Percentiles rank a stretch among this genome's conserved stretches.
phyloP scores from a whole-genome alignment of 1,140 invertebrate genomes.

The Caenorhabditis brenneri region DNA sequence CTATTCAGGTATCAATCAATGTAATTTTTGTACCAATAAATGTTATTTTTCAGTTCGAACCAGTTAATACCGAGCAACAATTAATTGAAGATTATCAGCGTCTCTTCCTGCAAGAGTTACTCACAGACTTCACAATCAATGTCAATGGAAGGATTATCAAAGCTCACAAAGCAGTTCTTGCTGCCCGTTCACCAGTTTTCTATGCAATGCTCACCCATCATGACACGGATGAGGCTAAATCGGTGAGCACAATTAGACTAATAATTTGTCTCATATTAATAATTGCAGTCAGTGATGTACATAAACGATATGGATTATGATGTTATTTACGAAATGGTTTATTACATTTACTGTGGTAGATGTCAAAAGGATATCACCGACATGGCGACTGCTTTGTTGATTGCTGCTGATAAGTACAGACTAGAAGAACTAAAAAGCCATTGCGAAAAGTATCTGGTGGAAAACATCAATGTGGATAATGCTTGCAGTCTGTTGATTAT shows the following conservation, averaged over 20 bases:
- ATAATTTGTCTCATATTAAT: neutral
- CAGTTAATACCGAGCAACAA: slow-evolving; percentile 58
- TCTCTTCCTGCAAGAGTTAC: slow-evolving; percentile 62
- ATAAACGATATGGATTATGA: slow-evolving; percentile 67
- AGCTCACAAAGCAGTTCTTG: slow-evolving; percentile 68
- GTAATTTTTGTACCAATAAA: slow-evolving; percentile 18
- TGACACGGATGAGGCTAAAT: slow-evolving; percentile 66
- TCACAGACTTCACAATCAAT: slow-evolving; percentile 68
- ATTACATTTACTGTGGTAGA: slow-evolving; percentile 66
- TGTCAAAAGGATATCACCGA: slow-evolving; percentile 64
- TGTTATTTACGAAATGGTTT: slow-evolving; percentile 68
- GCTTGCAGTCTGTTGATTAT: slow-evolving; percentile 68
- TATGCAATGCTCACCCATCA: slow-evolving; percentile 66
- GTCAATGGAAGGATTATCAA: slow-evolving; percentile 61
- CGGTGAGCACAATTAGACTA: slow-evolving; percentile 48
- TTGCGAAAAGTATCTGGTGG: slow-evolving; percentile 65
- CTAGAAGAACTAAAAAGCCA: slow-evolving; percentile 52
- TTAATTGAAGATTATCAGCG: slow-evolving; percentile 66
- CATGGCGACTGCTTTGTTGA: slow-evolving; percentile 68
- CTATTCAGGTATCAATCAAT: slow-evolving; percentile 34
- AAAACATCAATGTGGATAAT: slow-evolving; percentile 64
- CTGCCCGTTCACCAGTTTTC: slow-evolving; percentile 70
- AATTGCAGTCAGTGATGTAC: slow-evolving; percentile 64
- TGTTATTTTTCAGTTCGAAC: neutral
- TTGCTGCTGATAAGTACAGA: slow-evolving; percentile 70